Evolutionary conservation across 2,888 invertebrate genomes (phyloP).

Genomic region (Andrena dorsata): DNA sequence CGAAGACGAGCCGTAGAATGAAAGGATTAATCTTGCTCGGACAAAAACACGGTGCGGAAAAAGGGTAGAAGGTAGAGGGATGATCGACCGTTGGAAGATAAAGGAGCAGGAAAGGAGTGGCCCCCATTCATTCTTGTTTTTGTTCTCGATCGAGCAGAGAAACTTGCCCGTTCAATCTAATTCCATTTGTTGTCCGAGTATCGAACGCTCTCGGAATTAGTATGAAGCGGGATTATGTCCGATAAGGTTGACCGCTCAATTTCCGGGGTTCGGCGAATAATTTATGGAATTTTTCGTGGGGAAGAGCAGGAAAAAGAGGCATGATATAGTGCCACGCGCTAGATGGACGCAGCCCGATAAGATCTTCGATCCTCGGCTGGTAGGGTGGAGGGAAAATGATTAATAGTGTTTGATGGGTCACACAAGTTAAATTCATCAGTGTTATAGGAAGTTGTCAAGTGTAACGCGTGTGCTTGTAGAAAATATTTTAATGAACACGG

Average conservation of each 20-base stretch:
- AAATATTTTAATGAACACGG: neutral
- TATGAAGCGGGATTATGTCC: constrained; percentile 60
- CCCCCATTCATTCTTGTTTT: constrained; percentile 48
- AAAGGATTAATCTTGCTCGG: constrained; percentile 50
- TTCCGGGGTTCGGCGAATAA: constrained; percentile 60
- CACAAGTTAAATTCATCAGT: neutral
- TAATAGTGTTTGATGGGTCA: constrained; percentile 1
- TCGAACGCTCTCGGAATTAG: constrained; percentile 58
- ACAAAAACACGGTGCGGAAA: constrained; percentile 32
- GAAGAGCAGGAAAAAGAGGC: constrained; percentile 23
- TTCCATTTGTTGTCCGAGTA: constrained; percentile 55
- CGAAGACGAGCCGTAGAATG: constrained; percentile 35
- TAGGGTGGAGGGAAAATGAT: constrained; percentile 6
- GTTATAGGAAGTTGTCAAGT: neutral
- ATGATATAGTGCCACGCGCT: constrained; percentile 10
- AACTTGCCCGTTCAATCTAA: constrained; percentile 49
- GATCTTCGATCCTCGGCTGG: constrained; percentile 39
- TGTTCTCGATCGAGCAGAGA: constrained; percentile 26
- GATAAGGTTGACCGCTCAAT: constrained; percentile 56
- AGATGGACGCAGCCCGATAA: constrained; percentile 46
- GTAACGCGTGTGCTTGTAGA: neutral
- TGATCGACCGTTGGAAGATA: constrained; percentile 44
- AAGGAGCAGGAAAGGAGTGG: constrained; percentile 24
- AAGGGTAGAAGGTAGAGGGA: constrained; percentile 11
- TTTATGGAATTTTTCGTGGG: constrained; percentile 57